Evolutionary conservation across 2,888 invertebrate species (phyloP), one percentile per base, ranked within the genome.

Genomic region (Melanostoma mellinum): DNA sequence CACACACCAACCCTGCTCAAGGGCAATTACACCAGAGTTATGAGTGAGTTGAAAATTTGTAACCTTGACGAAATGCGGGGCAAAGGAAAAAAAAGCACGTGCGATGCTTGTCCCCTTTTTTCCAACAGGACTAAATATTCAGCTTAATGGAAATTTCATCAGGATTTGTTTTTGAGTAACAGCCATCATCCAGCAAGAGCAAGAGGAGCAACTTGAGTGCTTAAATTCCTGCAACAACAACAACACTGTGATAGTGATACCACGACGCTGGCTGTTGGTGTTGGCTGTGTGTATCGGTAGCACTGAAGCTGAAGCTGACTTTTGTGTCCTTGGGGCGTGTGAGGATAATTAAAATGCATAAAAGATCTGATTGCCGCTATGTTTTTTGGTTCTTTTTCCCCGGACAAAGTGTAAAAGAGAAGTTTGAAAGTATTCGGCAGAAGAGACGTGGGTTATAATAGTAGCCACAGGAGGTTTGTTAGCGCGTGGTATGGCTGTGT

Each of bases 291-390:
- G 20, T 42, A 67, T 8, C 50, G 42, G 8, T 9, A 69, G 52
- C 35, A 20, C 20, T 20, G 52, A n/a, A n/a, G 36, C 8, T 44
- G 46, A 61, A 36, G 5, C 46, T 35, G 61, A 44, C 9, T 38
- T 42, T 46, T 6, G 68, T 74, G 65, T 71, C 65, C 76, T 77
- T 72, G 60, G 67, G 60, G 67, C 44, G 58, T 46, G 63, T 38
- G 46, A 78, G 73, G 63, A 74, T 82, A 78, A 82, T 82, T 78
- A 78, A 82, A 82, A 78, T 73, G 69, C 73, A 78, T 82, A 78
- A 82, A 82, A 82, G 68, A 82, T 73, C 78, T 77, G 68, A 78
- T 78, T 78, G 73, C 52, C 58, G 36, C 53, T 44, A 10, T 82
- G 46, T 46, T 61, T 55, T 69, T 60, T 63, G 48, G 6, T 71